Percentiles rank a stretch among this genome's conserved stretches.
These are phyloP conservation scores for Pocillopora damicornis DNA, from an alignment of 64 coral and sea anemone genomes.

Conservation along the genomic window DNA sequence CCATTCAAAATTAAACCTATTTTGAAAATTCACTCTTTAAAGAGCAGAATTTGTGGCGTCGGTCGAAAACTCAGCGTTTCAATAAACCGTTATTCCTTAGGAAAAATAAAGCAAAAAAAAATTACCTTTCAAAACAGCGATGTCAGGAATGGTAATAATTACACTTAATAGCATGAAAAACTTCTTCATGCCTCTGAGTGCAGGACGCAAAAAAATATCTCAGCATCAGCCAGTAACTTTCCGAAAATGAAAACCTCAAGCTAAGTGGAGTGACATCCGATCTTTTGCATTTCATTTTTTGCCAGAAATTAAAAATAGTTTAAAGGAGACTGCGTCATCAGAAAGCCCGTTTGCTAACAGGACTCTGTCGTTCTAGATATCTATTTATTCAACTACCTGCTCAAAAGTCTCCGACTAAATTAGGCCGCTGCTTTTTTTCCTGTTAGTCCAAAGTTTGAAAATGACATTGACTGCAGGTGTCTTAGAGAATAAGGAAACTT, in stretches of 20 bases:
- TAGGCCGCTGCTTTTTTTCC: background rate
- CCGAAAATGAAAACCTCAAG: background rate
- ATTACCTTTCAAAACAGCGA: background rate
- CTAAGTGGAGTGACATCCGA: no score
- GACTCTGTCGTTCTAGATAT: background rate
- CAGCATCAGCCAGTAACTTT: background rate
- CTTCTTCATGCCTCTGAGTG: background rate
- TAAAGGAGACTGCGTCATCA: background rate
- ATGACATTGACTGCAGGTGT: background rate
- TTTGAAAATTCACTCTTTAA: no score
- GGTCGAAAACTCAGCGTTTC: no score
- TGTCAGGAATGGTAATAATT: background rate
- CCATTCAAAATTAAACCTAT: no score
- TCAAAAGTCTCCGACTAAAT: background rate
- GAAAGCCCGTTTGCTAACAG: background rate
- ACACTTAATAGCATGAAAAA: background rate
- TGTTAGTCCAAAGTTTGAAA: background rate
- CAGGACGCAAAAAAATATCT: background rate
- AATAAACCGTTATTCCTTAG: no score
- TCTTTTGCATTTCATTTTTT: background rate
- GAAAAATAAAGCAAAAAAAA: background rate
- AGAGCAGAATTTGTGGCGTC: no score
- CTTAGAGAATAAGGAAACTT: background rate
- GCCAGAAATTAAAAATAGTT: background rate
- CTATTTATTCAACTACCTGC: slow-evolving; percentile 1